A percentile compares a stretch with the other conserved stretches of the same genome.
Conservation (phyloP, 1,140 invertebrate species). For the Musca vetustissima region DNA sequence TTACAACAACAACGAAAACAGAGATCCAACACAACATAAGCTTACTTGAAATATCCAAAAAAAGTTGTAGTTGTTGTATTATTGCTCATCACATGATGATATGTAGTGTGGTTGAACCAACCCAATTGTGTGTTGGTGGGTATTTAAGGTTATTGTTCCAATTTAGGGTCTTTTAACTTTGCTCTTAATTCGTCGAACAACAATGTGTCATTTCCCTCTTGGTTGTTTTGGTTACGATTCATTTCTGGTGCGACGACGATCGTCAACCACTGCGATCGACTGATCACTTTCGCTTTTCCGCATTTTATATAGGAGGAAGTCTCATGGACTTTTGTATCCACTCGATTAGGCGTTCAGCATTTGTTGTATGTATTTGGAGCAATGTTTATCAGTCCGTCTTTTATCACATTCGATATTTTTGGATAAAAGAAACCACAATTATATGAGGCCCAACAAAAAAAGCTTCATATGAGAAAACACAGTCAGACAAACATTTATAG, state of each 20-base stretch:
- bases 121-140: not conserved
- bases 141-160: constrained; percentile 7
- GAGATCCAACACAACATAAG: not conserved
- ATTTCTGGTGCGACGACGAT: no score
- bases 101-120: not conserved
- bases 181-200: no score
- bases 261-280: no score
- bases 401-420: no score
- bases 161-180: constrained; percentile 19
- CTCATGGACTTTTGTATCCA: constrained; percentile 21
- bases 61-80: not conserved
- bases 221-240: no score
- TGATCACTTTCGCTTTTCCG: constrained; percentile 18
- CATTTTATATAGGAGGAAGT: constrained; percentile 20
- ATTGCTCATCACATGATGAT: not conserved
- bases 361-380: no score
- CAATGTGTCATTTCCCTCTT: no score
- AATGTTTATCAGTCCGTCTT: no score
- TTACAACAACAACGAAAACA: not conserved
- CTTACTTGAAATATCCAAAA: not conserved
- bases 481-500: no score
- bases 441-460: no score
- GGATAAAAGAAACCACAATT: no score
- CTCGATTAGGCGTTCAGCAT: constrained; percentile 7
- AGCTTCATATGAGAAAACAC: no score